These are phyloP conservation scores for Nephrotoma guestfalica DNA, from an alignment of 2,888 invertebrate species.

Conservation along the genomic window DNA sequence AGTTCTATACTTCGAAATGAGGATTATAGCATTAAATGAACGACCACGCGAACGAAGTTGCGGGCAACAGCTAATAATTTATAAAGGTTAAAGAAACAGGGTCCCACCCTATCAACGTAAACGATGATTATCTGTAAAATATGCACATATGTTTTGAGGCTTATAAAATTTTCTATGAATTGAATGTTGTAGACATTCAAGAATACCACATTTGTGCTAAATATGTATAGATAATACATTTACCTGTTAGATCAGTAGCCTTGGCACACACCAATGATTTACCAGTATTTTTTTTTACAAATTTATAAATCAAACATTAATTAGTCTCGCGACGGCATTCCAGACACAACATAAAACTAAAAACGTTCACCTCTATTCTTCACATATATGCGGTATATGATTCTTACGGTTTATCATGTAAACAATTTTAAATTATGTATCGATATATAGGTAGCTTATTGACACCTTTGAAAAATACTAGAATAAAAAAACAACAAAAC, in stretches of 20 bases:
- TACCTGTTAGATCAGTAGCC: not conserved
- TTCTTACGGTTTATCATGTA: not conserved
- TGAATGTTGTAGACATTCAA: too few species aligned
- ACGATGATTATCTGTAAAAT: too few species aligned
- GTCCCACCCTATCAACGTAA: too few species aligned
- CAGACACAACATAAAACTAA: not conserved
- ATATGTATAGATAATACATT: too few species aligned
- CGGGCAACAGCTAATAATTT: too few species aligned
- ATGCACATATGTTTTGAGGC: too few species aligned
- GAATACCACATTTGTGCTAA: too few species aligned
- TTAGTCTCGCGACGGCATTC: not conserved
- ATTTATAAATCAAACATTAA: not conserved
- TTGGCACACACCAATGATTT: not conserved
- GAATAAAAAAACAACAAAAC: not conserved
- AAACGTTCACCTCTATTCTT: not conserved
- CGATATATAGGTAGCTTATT: not conserved
- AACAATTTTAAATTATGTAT: not conserved
- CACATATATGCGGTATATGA: not conserved
- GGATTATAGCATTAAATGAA: too few species aligned
- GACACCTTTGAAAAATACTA: not conserved
- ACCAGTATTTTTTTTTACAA: not conserved
- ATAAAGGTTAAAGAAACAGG: too few species aligned
- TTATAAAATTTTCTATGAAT: too few species aligned
- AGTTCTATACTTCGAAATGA: too few species aligned
- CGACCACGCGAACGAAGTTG: too few species aligned